Evolutionary conservation across 2,888 invertebrate species (phyloP).

Genomic region (Sinodicranocentrus sp.): DNA sequence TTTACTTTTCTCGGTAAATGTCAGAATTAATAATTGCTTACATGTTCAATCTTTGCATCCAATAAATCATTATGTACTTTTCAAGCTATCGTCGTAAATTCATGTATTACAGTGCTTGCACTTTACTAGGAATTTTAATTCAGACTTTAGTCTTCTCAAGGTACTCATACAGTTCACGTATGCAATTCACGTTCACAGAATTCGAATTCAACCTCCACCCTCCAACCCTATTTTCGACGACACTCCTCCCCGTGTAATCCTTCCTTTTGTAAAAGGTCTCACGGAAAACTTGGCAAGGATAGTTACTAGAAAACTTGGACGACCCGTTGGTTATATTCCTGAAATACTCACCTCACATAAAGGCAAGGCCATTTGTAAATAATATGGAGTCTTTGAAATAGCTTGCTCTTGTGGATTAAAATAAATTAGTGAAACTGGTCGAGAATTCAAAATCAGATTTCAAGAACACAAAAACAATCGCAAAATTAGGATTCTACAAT

Average conservation of each 20-base stretch:
- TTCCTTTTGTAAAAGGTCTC: conserved; percentile 7
- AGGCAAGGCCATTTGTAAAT: neutral
- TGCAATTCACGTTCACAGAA: too few species aligned
- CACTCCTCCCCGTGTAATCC: conserved; percentile 12
- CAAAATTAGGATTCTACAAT: neutral
- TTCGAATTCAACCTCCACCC: too few species aligned
- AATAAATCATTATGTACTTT: too few species aligned
- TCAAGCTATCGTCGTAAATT: too few species aligned
- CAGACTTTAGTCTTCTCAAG: too few species aligned
- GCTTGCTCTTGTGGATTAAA: neutral
- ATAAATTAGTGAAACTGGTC: conserved; percentile 10
- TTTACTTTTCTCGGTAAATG: too few species aligned
- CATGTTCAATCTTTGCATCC: too few species aligned
- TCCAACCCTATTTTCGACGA: too few species aligned
- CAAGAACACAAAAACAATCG: neutral
- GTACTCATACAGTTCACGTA: too few species aligned
- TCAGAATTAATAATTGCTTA: too few species aligned
- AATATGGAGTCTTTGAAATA: neutral
- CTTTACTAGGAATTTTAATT: too few species aligned
- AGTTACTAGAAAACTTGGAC: neutral
- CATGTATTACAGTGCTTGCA: too few species aligned
- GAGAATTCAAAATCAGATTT: neutral
- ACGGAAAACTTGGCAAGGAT: neutral
- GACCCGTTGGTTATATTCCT: conserved; percentile 11
- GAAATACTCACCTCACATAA: neutral